Evolutionary conservation across 2,113 vertebrate genomes (phyloP).

Genomic region (Cercocebus atys): DNA sequence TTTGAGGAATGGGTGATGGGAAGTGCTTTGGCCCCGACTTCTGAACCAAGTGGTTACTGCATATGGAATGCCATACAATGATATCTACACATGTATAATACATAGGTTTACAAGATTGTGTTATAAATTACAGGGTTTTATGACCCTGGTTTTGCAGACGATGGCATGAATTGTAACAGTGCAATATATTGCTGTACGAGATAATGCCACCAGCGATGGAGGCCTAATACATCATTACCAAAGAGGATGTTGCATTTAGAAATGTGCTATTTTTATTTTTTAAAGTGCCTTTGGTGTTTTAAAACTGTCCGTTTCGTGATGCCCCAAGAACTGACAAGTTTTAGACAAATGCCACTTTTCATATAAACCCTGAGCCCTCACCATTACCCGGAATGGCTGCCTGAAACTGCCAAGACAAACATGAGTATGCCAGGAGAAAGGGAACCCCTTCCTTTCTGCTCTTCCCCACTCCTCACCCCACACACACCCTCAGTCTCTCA

Average conservation of each 20-base stretch:
- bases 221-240: not conserved
- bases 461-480: not conserved
- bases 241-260: not conserved
- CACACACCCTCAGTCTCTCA: too few relatives aligned
- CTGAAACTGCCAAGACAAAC: not conserved
- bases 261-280: constrained; percentile 27
- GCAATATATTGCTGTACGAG: not conserved
- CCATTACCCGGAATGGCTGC: not conserved
- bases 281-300: constrained; percentile 51
- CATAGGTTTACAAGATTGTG: not conserved
- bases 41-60: not conserved
- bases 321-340: constrained; percentile 32
- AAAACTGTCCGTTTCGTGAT: constrained; percentile 41
- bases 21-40: not conserved
- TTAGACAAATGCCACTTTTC: constrained; percentile 5
- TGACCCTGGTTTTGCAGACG: constrained; percentile 36
- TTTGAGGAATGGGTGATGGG: not conserved
- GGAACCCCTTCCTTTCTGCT: not conserved
- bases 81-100: constrained; percentile 47
- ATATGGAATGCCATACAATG: not conserved
- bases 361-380: not conserved
- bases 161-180: constrained; percentile 43
- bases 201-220: not conserved
- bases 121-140: constrained; percentile 47
- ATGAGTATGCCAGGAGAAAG: not conserved